Evolutionary conservation across 2,113 vertebrate species (phyloP), one percentile per base, ranked within the genome.

Genomic region (Microcebus lehilahytsara): DNA sequence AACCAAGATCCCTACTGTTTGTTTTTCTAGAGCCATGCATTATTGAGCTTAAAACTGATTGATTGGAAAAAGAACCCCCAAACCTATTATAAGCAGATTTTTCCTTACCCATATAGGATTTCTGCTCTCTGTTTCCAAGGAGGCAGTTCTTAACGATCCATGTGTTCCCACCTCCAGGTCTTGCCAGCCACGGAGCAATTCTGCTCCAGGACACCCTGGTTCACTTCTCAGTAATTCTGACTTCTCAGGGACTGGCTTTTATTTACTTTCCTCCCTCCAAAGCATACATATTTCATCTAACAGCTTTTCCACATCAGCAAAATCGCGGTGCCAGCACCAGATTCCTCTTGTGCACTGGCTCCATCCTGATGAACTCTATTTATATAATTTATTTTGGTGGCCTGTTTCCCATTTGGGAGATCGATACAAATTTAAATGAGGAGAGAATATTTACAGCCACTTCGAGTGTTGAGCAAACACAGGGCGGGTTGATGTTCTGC

Each of bases 391-490:
- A 98, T 98, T 98, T 98, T 96, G 81, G 90, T 93, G 86, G 93
- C 97, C 96, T 97, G 95, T 93, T 98, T 98, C 96, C 96, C 87
- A 94, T 98, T 98, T 98, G 96, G 64, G 93, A 96, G 97, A 98
- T 98, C 97, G 62, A 98, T 98, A 98, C 96, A 92, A 75, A 98
- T 98, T 98, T 98, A 97, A 98, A 98, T 96, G 93, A 98, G 96
- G 34, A 1, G 60, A 84, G 66, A 86, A 88, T 88, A 66, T 98
- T 95, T 98, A 96, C 94, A 97, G 89, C 94, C 79, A 49, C 85
- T 80, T 96, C 67, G 51, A 89, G 79, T 49, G 97, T 91, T 96
- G 94, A 96, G 97, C 97, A 97, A 97, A 92, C 77, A 46, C 69
- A 23, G 46, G 87, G 53, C 16, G 42, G 95, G 91, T 46, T 53